These are phyloP conservation scores for Mylabris phalerata DNA, from an alignment of 1,140 invertebrate genomes.

Conservation along the genomic window DNA sequence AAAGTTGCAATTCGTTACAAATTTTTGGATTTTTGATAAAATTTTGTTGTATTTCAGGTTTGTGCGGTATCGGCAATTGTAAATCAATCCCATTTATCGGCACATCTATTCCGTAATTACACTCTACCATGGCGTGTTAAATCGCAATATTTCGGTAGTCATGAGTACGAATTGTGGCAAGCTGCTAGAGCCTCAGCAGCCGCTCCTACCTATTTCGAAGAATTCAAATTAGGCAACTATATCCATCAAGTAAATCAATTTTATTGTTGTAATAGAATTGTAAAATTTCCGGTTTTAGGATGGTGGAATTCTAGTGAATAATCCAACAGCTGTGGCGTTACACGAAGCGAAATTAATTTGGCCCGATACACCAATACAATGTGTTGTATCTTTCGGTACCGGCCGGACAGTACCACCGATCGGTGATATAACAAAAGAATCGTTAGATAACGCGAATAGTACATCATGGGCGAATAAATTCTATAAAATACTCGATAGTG, in stretches of 20 bases:
- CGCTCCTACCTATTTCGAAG: constrained; percentile 88
- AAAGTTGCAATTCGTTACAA: too few relatives aligned
- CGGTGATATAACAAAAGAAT: constrained; percentile 30
- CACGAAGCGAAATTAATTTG: constrained; percentile 83
- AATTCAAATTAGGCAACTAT: constrained; percentile 66
- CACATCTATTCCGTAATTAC: constrained; percentile 90
- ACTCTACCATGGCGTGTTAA: constrained; percentile 65
- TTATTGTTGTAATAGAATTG: background rate
- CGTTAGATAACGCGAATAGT: constrained; percentile 32
- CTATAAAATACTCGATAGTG: constrained; percentile 78
- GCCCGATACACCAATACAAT: constrained; percentile 72
- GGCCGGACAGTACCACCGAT: constrained; percentile 52
- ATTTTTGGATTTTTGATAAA: too few relatives aligned
- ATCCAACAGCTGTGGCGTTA: constrained; percentile 82
- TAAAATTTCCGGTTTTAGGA: constrained; percentile 47
- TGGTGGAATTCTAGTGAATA: constrained; percentile 83
- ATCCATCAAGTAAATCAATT: constrained; percentile 66
- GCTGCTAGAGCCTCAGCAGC: constrained; percentile 87
- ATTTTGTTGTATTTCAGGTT: too few relatives aligned
- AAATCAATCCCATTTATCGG: constrained; percentile 67
- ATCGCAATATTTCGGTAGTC: constrained; percentile 72
- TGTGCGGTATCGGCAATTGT: constrained; percentile 74
- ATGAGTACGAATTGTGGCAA: constrained; percentile 75
- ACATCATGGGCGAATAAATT: constrained; percentile 76
- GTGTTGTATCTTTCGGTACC: constrained; percentile 84